Percentiles rank a stretch among this genome's conserved stretches.
Evolutionary conservation across 2,888 invertebrate genomes (phyloP).

Genomic region (Drosophila prolongata): DNA sequence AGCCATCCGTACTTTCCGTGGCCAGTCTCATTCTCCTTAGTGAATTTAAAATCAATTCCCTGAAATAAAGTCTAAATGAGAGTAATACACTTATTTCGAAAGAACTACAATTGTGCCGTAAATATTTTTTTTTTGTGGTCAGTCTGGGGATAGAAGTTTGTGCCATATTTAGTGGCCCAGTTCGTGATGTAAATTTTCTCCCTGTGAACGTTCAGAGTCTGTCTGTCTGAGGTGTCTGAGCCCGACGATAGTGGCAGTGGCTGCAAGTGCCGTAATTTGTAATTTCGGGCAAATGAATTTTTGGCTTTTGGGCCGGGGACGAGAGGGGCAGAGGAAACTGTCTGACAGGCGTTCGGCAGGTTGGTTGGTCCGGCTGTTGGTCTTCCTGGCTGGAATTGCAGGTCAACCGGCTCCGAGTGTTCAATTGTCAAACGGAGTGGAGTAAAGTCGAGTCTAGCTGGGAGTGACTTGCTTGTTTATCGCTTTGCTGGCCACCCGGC

Average conservation of each 20-base stretch:
- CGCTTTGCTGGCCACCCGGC: constrained; percentile 37
- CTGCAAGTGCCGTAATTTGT: constrained; percentile 79
- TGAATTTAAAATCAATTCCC: no score
- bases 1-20: no score
- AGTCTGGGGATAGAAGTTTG: background rate
- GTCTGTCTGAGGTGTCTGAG: constrained; percentile 12
- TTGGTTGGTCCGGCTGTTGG: constrained; percentile 36
- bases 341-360: constrained; percentile 67
- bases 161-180: background rate
- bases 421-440: constrained; percentile 65
- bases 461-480: constrained; percentile 47
- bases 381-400: constrained; percentile 43
- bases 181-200: constrained; percentile 2
- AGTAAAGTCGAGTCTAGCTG: constrained; percentile 7
- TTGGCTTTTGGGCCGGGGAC: constrained; percentile 52
- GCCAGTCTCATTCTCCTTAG: no score
- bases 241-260: constrained; percentile 37
- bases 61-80: no score
- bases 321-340: constrained; percentile 2
- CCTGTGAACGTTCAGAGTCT: constrained; percentile 15
- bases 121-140: background rate
- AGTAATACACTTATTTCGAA: no score
- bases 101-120: no score
- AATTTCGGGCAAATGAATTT: constrained; percentile 79
- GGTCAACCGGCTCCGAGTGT: constrained; percentile 52